phyloP scores from a whole-genome alignment of 1,140 invertebrate genomes.

The Adoxophyes honmai region DNA sequence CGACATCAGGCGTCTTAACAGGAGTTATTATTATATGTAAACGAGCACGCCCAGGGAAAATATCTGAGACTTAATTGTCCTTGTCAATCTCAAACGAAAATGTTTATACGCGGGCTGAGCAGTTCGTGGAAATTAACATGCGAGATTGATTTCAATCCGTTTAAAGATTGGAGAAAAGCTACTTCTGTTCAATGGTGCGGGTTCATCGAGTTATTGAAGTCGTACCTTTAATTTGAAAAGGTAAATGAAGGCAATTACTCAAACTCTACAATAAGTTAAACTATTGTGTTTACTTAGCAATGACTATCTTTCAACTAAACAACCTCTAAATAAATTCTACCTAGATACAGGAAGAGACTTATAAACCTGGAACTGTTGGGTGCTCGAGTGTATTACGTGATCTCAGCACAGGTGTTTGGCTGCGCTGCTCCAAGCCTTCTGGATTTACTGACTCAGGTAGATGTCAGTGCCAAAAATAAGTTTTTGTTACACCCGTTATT shows the following conservation, averaged over 20 bases:
- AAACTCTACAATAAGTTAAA: too few relatives aligned
- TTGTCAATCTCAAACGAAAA: conserved; percentile 22
- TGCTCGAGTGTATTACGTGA: conserved; percentile 25
- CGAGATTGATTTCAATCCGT: too few relatives aligned
- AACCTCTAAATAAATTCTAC: too few relatives aligned
- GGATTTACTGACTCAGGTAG: neutral
- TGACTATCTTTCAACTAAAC: too few relatives aligned
- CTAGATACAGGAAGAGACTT: too few relatives aligned
- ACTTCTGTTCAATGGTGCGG: too few relatives aligned
- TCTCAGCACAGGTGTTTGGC: conserved; percentile 46
- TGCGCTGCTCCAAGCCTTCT: neutral
- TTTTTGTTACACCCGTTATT: neutral
- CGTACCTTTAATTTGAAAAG: too few relatives aligned
- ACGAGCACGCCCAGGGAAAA: conserved; percentile 43
- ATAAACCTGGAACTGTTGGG: neutral
- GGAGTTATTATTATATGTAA: conserved; percentile 66
- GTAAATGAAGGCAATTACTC: too few relatives aligned
- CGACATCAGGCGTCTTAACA: conserved; percentile 39
- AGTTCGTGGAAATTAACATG: neutral
- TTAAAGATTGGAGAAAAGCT: too few relatives aligned
- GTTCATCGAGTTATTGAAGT: too few relatives aligned
- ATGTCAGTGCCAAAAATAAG: conserved; percentile 11
- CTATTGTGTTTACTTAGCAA: too few relatives aligned
- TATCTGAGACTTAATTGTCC: conserved; percentile 25
- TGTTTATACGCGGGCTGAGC: conserved; percentile 18